Conservation (phyloP, 2,888 invertebrate species). For the Pseudoips prasinana region DNA sequence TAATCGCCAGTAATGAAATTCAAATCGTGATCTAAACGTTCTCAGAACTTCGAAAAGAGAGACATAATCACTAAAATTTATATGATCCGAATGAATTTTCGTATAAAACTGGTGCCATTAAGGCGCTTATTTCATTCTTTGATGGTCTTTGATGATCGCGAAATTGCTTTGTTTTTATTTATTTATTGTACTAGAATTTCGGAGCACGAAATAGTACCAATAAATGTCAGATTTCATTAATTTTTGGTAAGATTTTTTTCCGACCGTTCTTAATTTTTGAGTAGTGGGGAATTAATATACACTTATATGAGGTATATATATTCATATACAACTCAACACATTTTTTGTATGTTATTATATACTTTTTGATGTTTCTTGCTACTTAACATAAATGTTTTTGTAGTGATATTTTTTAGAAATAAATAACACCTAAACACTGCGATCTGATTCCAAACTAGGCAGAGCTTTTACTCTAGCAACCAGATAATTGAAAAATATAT, state of each 20-base stretch:
- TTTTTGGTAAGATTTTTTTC: conserved; percentile 16
- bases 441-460: no score
- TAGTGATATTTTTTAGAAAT: no score
- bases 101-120: conserved; percentile 11
- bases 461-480: no score
- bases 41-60: conserved; percentile 22
- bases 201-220: conserved; percentile 22
- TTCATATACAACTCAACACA: no score
- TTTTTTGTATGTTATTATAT: no score
- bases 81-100: conserved; percentile 24
- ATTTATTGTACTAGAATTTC: conserved; percentile 17
- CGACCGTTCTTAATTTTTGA: conserved; percentile 7
- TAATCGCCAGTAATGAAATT: conserved; percentile 37
- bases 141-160: conserved; percentile 25
- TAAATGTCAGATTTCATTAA: conserved; percentile 31
- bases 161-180: conserved; percentile 29
- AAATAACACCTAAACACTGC: no score
- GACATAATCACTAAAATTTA: conserved; percentile 30
- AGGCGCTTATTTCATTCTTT: conserved; percentile 17
- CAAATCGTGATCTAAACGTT: conserved; percentile 30
- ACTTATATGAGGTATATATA: no score
- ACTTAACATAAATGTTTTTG: no score
- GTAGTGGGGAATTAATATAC: no score
- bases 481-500: no score
- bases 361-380: no score